phyloP scores from a whole-genome alignment of 1,140 invertebrate species.

The Neodiprion fabricii region DNA sequence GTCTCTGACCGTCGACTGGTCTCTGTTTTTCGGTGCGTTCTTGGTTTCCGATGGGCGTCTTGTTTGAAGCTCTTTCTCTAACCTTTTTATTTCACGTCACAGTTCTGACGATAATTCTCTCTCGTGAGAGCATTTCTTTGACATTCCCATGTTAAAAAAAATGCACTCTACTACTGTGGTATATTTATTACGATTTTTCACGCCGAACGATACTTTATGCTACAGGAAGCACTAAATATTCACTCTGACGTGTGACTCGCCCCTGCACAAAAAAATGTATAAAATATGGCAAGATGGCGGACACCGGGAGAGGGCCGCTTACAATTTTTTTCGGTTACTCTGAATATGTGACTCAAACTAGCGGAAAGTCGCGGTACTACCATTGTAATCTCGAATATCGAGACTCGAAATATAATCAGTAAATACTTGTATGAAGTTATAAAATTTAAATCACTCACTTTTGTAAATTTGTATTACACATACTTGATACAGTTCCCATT shows the following conservation, averaged over 20 bases:
- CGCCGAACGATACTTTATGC: too few species aligned
- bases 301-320: neutral
- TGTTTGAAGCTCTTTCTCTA: neutral
- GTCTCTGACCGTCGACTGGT: neutral
- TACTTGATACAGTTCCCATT: too few species aligned
- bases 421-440: too few species aligned
- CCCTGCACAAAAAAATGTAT: neutral
- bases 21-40: neutral
- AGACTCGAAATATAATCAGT: too few species aligned
- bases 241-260: neutral
- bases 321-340: neutral
- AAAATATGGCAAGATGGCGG: neutral
- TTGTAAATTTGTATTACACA: too few species aligned
- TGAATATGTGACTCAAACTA: neutral
- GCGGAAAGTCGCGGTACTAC: too few species aligned
- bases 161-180: neutral
- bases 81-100: slow-evolving; percentile 8
- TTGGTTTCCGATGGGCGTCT: neutral
- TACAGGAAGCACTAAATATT: neutral
- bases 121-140: slow-evolving; percentile 16
- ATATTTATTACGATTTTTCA: neutral
- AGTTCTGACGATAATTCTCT: slow-evolving; percentile 10
- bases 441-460: too few species aligned
- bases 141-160: slow-evolving; percentile 16
- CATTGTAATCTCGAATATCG: too few species aligned